Conservation (phyloP, 1,140 invertebrate species). For the Ceratoteleas bidentatus region DNA sequence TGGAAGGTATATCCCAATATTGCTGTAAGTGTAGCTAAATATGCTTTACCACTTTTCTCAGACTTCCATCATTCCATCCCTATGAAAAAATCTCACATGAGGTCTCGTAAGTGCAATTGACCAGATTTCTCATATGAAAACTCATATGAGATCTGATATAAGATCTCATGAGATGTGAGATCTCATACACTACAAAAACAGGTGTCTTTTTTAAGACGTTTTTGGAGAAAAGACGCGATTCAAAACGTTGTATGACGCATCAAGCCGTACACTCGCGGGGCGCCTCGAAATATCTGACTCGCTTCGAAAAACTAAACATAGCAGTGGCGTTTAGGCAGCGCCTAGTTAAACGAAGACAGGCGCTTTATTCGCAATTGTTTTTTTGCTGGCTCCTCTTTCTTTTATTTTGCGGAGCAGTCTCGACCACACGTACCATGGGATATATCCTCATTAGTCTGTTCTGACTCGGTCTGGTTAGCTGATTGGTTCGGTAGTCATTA, state of each 20-base stretch:
- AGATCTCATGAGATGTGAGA: no score
- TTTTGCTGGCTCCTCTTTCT: constrained; percentile 29
- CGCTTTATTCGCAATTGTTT: constrained; percentile 47
- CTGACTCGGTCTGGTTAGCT: constrained; percentile 75
- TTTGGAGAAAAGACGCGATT: not conserved
- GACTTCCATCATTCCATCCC: no score
- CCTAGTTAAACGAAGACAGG: constrained; percentile 39
- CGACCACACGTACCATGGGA: constrained; percentile 62
- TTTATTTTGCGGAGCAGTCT: constrained; percentile 38
- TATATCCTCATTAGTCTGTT: constrained; percentile 72
- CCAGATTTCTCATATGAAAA: no score
- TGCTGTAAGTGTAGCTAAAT: no score
- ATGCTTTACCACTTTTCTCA: no score
- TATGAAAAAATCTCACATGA: no score
- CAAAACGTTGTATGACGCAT: not conserved
- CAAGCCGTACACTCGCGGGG: not conserved
- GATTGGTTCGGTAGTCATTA: constrained; percentile 79
- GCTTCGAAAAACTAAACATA: constrained; percentile 30
- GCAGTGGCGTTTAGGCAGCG: constrained; percentile 5
- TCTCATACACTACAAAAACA: no score
- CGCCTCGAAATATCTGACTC: constrained; percentile 26
- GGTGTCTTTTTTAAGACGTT: no score
- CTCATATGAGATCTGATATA: no score
- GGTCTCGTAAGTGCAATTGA: no score
- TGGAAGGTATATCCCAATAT: no score